Conservation (phyloP, 1,140 invertebrate species). For the Apocrypta bakeri region DNA sequence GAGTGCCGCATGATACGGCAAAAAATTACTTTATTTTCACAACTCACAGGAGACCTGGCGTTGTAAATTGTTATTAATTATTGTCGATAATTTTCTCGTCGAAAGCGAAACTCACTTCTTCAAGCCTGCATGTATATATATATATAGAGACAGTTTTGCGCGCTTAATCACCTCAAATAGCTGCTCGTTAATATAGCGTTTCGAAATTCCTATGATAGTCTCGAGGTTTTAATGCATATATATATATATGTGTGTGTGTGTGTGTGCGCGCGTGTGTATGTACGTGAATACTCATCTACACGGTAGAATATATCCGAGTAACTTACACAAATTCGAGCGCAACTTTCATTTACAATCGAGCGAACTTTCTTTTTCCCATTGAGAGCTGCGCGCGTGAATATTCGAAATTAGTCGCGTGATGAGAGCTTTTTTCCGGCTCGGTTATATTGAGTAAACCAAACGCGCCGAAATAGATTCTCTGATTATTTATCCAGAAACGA, state of each 20-base stretch:
- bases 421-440: too few species aligned
- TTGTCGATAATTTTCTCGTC: slow-evolving; percentile 31
- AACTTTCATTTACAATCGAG: slow-evolving; percentile 38
- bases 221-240: not conserved
- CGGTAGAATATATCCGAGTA: slow-evolving; percentile 32
- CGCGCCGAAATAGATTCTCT: not conserved
- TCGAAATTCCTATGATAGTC: slow-evolving; percentile 27
- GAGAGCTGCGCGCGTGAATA: slow-evolving; percentile 13
- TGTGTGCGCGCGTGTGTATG: too few species aligned
- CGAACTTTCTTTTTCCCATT: slow-evolving; percentile 41
- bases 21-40: slow-evolving; percentile 23
- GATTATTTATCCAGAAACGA: slow-evolving; percentile 5
- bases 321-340: not conserved
- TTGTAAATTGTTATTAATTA: slow-evolving; percentile 37
- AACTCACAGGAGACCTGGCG: not conserved
- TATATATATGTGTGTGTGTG: too few species aligned
- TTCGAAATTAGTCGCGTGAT: not conserved
- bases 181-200: too few species aligned
- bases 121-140: not conserved
- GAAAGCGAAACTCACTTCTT: slow-evolving; percentile 35
- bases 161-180: not conserved
- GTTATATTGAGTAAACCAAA: slow-evolving; percentile 15
- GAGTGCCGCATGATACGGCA: not conserved
- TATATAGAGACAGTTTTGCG: not conserved
- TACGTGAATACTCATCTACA: not conserved